phyloP scores from a whole-genome alignment of 2,113 vertebrate genomes.

The Prietella phreatophila region DNA sequence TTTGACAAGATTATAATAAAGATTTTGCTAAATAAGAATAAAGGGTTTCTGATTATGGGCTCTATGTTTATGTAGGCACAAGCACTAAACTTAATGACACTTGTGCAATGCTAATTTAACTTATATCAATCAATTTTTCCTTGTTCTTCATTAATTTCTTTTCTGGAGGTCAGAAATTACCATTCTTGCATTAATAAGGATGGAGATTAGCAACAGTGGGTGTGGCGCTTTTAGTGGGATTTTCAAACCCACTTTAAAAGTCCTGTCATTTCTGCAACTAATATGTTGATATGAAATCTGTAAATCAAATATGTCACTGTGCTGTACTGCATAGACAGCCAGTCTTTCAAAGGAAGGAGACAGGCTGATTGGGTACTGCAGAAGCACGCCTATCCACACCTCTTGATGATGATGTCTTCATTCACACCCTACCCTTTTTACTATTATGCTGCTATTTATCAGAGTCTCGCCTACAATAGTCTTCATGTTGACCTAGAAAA shows the following conservation, averaged over 20 bases:
- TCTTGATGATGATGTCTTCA: not conserved
- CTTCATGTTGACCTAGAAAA: not conserved
- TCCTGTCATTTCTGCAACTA: not conserved
- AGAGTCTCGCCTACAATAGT: not conserved
- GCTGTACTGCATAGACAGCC: not conserved
- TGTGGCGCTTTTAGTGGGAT: not conserved
- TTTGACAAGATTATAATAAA: no score
- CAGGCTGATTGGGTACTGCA: not conserved
- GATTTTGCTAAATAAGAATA: no score
- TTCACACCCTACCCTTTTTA: not conserved
- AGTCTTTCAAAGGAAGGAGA: not conserved
- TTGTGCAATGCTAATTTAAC: not conserved
- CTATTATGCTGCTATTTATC: not conserved
- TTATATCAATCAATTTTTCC: not conserved
- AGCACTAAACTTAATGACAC: not conserved
- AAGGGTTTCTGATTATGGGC: not conserved
- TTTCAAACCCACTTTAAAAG: not conserved
- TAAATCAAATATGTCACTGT: not conserved
- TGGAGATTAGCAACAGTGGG: not conserved
- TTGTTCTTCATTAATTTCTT: not conserved
- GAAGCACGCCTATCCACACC: not conserved
- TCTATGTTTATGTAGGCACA: not conserved
- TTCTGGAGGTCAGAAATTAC: not conserved
- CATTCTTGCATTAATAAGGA: not conserved
- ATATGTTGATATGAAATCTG: not conserved